A percentile compares a stretch with the other conserved stretches of the same genome.
These are phyloP conservation scores for Sylvietta virens DNA, from an alignment of 2,113 vertebrate species.

Conservation along the genomic window DNA sequence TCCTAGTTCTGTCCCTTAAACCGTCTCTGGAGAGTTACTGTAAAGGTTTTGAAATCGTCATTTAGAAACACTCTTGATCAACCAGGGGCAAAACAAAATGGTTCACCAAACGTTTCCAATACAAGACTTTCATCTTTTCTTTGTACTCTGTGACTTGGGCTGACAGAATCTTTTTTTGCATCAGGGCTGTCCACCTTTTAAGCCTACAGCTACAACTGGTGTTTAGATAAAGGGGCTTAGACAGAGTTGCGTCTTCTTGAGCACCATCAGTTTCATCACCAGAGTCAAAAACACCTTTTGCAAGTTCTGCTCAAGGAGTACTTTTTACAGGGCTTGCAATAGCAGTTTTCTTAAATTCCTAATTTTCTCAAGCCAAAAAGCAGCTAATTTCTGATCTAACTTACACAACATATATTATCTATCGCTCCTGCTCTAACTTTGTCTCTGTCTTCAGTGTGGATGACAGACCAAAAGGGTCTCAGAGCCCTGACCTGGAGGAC, in stretches of 20 bases:
- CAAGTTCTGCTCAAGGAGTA: background rate
- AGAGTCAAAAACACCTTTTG: background rate
- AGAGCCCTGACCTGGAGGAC: background rate
- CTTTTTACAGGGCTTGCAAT: background rate
- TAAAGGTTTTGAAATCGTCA: background rate
- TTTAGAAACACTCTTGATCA: background rate
- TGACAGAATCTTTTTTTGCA: background rate
- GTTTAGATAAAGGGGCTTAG: background rate
- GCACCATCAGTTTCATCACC: background rate
- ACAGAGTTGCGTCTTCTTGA: background rate
- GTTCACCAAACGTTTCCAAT: background rate
- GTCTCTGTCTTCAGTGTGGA: background rate
- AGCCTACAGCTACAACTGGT: background rate
- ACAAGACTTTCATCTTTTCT: background rate
- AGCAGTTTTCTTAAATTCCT: background rate
- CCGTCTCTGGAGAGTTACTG: background rate
- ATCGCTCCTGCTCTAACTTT: background rate
- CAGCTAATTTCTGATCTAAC: background rate
- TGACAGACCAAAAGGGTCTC: background rate
- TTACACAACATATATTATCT: background rate
- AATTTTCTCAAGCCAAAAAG: background rate
- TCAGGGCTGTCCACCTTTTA: background rate
- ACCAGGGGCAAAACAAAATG: background rate
- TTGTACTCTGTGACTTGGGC: fast-evolving
- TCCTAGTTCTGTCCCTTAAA: background rate